Evolutionary conservation across 2,113 vertebrate species (phyloP), one percentile per base, ranked within the genome.

Genomic region (Aldabrachelys gigantea): DNA sequence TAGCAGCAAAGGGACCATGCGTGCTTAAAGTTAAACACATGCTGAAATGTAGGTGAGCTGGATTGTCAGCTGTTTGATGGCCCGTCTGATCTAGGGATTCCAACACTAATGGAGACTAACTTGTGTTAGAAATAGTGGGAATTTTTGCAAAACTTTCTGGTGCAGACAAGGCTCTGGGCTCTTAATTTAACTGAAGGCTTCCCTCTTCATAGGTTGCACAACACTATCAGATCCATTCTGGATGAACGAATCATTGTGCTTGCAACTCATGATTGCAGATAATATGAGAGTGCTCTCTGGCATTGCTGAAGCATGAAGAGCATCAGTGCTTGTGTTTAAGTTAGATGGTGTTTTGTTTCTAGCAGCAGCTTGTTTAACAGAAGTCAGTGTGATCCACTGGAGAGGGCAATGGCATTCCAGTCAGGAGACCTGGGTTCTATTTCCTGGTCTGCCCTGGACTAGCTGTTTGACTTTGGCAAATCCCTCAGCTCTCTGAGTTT

Each of bases 211-310:
- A 80, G 62, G 59, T 75, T 79, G 9, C 1, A 1, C 22, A 27
- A 44, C 86, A 57, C 85, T 87, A 31, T 52, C 92, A 88, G 72
- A 89, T 56, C 29, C 53, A 85, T 50, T 84, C 84, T 92, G 75
- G 16, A 54, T 89, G 38, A 57, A 96, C 94, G 91, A 87, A 94
- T 10, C 69, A 35, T 56, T 89, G 59, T 16, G 84, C 87, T 83
- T 57, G 29, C 85, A 29, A 82, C 84, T 89, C 52, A 81, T 89
- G 27, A 31, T 89, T 89, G 38, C 24, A 1, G 84, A 80, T 94
- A 87, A 83, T 94, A 4, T 19, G 87, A 24, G 16, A 69, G 53
- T 41, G 62, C 89, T 50, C 44, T 85, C 69, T 91, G 89, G 75
- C 92, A 88, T 76, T 85, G 41, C 35, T 93, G 89, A 49, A n/a